phyloP scores from a whole-genome alignment of 2,888 invertebrate species.

The Lordiphosa fenestrarum region DNA sequence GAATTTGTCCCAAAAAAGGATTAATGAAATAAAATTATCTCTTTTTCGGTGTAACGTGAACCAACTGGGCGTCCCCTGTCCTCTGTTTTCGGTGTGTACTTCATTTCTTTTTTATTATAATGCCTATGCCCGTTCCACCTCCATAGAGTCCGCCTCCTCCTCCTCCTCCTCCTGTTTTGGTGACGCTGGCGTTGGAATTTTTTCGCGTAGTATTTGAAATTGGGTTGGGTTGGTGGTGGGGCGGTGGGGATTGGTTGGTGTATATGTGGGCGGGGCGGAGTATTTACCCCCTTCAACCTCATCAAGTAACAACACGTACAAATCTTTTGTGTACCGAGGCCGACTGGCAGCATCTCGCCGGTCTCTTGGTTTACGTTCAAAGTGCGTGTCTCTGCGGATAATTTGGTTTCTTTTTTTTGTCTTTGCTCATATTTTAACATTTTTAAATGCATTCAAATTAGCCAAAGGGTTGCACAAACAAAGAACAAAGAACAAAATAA shows the following conservation, averaged over 20 bases:
- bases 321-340: constrained; percentile 54
- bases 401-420: constrained; percentile 34
- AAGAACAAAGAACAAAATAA: constrained; percentile 16
- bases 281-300: constrained; percentile 35
- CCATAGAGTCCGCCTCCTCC: background rate
- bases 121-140: constrained; percentile 43
- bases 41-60: constrained; percentile 68
- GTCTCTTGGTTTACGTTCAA: constrained; percentile 43
- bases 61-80: constrained; percentile 27
- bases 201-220: constrained; percentile 30
- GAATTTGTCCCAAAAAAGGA: constrained; percentile 78
- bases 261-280: constrained; percentile 1
- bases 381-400: constrained; percentile 64
- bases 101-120: constrained; percentile 54
- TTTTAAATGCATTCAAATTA: constrained; percentile 71
- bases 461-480: constrained; percentile 55
- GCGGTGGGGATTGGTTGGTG: too few relatives aligned
- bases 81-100: constrained; percentile 38
- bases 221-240: constrained; percentile 16
- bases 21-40: constrained; percentile 79
- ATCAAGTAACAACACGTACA: constrained; percentile 69
- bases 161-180: constrained; percentile 13
- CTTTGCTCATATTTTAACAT: constrained; percentile 62
- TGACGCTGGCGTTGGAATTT: constrained; percentile 25
- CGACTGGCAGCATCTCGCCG: constrained; percentile 14